These are phyloP conservation scores for Apodemus speciosus DNA, from an alignment of 2,113 vertebrate species.

Conservation along the genomic window DNA sequence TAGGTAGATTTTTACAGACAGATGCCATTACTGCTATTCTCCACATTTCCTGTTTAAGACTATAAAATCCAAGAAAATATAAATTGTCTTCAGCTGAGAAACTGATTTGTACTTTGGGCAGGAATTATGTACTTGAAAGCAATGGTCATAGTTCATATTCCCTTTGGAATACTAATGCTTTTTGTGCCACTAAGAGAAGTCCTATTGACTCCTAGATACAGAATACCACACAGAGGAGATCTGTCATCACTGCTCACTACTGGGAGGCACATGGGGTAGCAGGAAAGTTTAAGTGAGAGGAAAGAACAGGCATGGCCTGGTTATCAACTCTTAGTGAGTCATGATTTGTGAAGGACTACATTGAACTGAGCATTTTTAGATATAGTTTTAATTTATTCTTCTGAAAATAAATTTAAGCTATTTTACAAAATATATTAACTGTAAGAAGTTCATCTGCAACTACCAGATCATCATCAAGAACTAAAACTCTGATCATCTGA, in stretches of 20 bases:
- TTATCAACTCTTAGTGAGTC: neutral
- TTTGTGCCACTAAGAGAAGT: neutral
- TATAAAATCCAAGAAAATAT: constrained; percentile 65
- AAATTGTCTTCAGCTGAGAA: neutral
- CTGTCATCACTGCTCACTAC: neutral
- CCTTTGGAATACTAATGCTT: constrained; percentile 43
- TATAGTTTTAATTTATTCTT: neutral
- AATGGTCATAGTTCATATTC: constrained; percentile 56
- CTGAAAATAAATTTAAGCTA: neutral
- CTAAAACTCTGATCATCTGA: neutral
- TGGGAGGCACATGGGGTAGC: neutral
- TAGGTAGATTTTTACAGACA: constrained; percentile 58
- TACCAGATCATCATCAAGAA: neutral
- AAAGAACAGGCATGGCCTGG: neutral
- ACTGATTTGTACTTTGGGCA: constrained; percentile 48
- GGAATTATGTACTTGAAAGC: constrained; percentile 7
- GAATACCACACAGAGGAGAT: constrained; percentile 40
- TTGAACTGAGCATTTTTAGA: neutral
- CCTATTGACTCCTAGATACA: neutral
- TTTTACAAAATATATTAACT: neutral
- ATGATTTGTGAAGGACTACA: neutral
- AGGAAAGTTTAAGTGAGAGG: neutral
- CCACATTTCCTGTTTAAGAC: constrained; percentile 39
- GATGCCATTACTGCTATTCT: constrained; percentile 61
- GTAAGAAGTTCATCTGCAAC: neutral